phyloP scores from a whole-genome alignment of 2,113 vertebrate species.

The Oryzias woworae region DNA sequence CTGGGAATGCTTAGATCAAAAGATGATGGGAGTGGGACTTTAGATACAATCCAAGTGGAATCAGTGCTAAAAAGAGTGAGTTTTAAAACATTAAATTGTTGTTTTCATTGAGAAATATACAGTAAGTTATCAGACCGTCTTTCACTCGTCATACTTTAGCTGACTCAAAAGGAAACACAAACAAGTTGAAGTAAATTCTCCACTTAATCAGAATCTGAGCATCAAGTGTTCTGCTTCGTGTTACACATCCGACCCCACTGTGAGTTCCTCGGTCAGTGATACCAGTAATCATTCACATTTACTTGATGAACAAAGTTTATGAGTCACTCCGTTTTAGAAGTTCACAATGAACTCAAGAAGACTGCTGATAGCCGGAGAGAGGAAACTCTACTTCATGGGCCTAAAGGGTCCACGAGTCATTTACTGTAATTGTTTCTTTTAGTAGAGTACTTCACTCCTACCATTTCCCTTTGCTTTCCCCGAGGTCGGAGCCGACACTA shows the following conservation, averaged over 20 bases:
- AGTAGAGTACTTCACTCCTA: constrained; percentile 19
- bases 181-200: too few relatives aligned
- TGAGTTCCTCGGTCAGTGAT: constrained; percentile 18
- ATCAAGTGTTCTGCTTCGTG: neutral
- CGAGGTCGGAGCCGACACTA: constrained; percentile 13
- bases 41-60: too few relatives aligned
- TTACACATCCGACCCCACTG: neutral
- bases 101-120: too few relatives aligned
- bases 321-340: constrained; percentile 38
- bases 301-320: constrained; percentile 19
- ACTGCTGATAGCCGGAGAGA: neutral
- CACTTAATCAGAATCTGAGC: too few relatives aligned
- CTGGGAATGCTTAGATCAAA: too few relatives aligned
- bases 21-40: too few relatives aligned
- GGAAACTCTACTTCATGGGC: constrained; percentile 9
- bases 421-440: constrained; percentile 35
- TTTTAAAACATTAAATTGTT: too few relatives aligned
- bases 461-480: constrained; percentile 29
- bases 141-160: too few relatives aligned
- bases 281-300: constrained; percentile 35
- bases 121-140: too few relatives aligned
- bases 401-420: constrained; percentile 43
- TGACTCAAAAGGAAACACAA: too few relatives aligned
- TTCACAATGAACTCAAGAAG: constrained; percentile 24
- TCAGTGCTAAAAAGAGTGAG: too few relatives aligned